These are phyloP conservation scores for Doryteuthis pealeii DNA, from an alignment of 1,140 invertebrate genomes.

Conservation along the genomic window DNA sequence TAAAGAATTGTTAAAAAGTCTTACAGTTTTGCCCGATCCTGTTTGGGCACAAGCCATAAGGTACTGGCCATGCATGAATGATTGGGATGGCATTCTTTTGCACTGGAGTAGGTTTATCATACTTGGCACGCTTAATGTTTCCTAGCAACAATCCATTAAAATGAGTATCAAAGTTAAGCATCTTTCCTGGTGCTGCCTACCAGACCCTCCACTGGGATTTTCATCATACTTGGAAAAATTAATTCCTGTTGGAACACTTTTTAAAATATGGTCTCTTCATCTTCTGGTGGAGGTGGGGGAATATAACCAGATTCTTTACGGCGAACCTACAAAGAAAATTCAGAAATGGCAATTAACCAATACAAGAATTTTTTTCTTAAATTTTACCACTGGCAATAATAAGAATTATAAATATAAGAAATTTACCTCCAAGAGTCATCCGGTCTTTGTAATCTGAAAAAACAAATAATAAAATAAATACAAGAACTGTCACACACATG, in stretches of 20 bases:
- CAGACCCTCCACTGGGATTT: constrained; percentile 76
- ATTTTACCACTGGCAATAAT: no score
- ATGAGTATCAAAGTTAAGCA: constrained; percentile 72
- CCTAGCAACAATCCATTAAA: constrained; percentile 71
- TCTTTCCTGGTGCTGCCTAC: constrained; percentile 68
- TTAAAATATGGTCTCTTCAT: constrained; percentile 70
- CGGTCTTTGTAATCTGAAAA: not conserved
- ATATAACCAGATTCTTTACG: constrained; percentile 69
- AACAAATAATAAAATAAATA: no score
- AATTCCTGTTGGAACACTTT: constrained; percentile 75
- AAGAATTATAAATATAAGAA: no score
- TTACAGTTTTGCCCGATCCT: constrained; percentile 91
- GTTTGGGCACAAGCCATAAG: constrained; percentile 98
- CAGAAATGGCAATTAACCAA: no score
- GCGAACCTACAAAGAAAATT: constrained; percentile 22
- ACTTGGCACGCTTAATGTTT: constrained; percentile 81
- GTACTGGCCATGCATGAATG: constrained; percentile 76
- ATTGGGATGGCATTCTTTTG: constrained; percentile 89
- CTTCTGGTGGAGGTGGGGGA: constrained; percentile 71
- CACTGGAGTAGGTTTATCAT: constrained; percentile 87
- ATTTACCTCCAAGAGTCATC: not conserved
- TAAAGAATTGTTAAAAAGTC: no score
- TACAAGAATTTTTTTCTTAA: no score
- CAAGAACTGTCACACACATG: no score
- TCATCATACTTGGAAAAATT: constrained; percentile 87